phyloP scores from a whole-genome alignment of 2,113 vertebrate genomes.

The Carassius auratus region DNA sequence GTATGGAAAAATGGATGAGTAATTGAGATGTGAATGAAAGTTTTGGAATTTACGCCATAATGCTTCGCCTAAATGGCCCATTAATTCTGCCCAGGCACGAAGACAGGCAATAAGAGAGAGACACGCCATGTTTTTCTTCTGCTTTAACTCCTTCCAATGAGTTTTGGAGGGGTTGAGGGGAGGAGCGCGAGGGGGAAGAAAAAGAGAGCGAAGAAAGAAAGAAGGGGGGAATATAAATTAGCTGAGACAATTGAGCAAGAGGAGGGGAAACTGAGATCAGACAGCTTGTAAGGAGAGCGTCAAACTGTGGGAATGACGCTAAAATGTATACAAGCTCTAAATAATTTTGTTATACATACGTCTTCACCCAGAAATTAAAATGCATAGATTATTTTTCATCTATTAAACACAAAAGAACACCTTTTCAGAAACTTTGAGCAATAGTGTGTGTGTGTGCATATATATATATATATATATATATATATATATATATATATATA shows the following conservation, averaged over 20 bases:
- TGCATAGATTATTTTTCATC: no score
- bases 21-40: constrained; percentile 1
- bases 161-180: not conserved
- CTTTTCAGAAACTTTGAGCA: no score
- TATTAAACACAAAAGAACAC: no score
- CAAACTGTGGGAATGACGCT: not conserved
- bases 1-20: not conserved
- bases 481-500: no score
- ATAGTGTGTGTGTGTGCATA: no score
- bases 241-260: not conserved
- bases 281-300: not conserved
- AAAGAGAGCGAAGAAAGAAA: not conserved
- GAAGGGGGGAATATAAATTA: constrained; percentile 21
- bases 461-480: no score
- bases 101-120: not conserved
- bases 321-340: not conserved
- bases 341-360: not conserved
- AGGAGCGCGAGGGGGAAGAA: not conserved
- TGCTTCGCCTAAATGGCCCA: constrained; percentile 3
- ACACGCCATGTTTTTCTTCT: constrained; percentile 11
- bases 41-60: constrained; percentile 7
- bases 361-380: not conserved
- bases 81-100: constrained; percentile 4
- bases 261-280: not conserved
- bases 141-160: constrained; percentile 2